Evolutionary conservation across 2,113 vertebrate genomes (phyloP).

Genomic region (Psittacula cyanocephala): DNA sequence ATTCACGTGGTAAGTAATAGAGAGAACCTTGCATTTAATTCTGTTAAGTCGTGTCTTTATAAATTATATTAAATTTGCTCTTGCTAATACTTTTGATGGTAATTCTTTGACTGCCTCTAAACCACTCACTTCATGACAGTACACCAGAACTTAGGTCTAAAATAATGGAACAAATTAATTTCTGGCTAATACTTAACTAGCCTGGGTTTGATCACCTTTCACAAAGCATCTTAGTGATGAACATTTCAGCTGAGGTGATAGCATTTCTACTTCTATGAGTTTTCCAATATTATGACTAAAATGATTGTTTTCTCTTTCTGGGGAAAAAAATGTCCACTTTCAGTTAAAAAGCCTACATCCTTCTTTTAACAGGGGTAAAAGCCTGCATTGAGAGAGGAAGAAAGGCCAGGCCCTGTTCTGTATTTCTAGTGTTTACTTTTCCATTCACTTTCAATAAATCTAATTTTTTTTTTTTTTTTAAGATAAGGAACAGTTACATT

Average conservation of each 20-base stretch:
- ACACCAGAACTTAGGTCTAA: not conserved
- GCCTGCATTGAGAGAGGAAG: not conserved
- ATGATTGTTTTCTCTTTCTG: not conserved
- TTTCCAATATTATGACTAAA: not conserved
- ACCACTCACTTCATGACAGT: not conserved
- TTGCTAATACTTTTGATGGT: not conserved
- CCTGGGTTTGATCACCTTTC: not conserved
- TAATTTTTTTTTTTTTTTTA: not conserved
- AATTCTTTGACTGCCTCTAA: not conserved
- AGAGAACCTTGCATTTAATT: not conserved
- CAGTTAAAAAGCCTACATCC: not conserved
- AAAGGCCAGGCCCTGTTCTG: not conserved
- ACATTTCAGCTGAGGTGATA: not conserved
- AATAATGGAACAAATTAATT: not conserved
- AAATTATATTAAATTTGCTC: not conserved
- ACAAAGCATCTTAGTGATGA: not conserved
- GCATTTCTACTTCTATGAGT: not conserved
- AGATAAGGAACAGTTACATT: not conserved
- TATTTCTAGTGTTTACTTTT: not conserved
- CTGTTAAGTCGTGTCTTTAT: not conserved
- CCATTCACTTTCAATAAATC: not conserved
- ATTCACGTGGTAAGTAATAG: not conserved
- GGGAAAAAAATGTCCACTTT: not conserved
- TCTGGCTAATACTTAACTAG: not conserved
- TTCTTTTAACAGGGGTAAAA: not conserved